These are phyloP conservation scores for Eupithecia abbreviata DNA, from an alignment of 2,888 invertebrate genomes.

Conservation along the genomic window DNA sequence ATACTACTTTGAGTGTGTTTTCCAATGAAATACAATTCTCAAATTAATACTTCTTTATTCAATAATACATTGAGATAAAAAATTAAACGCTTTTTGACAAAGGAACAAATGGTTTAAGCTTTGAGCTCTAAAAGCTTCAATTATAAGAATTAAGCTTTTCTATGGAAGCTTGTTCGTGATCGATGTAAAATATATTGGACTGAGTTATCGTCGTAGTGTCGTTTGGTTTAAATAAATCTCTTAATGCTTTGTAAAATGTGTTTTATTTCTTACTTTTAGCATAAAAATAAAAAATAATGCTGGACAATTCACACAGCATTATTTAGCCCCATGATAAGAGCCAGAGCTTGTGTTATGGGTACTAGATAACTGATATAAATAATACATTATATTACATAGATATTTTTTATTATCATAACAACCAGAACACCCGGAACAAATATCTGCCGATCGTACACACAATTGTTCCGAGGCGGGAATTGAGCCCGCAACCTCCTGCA, in stretches of 20 bases:
- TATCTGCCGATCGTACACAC: too few relatives aligned
- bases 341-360: too few relatives aligned
- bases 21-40: not conserved
- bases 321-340: too few relatives aligned
- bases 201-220: slow-evolving; percentile 47
- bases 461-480: too few relatives aligned
- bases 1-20: not conserved
- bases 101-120: slow-evolving; percentile 4
- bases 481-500: too few relatives aligned
- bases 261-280: slow-evolving; percentile 25
- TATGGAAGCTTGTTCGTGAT: slow-evolving; percentile 42
- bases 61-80: not conserved
- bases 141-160: slow-evolving; percentile 18
- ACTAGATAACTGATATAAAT: too few relatives aligned
- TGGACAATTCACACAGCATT: too few relatives aligned
- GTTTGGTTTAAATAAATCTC: slow-evolving; percentile 43
- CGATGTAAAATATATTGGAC: slow-evolving; percentile 44
- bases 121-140: slow-evolving; percentile 15
- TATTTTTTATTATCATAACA: too few relatives aligned
- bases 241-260: slow-evolving; percentile 34
- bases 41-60: not conserved
- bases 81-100: not conserved
- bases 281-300: too few relatives aligned
- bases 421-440: too few relatives aligned
- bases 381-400: too few relatives aligned